Conservation (phyloP, 1,140 invertebrate species). For the Pissodes strobi region DNA sequence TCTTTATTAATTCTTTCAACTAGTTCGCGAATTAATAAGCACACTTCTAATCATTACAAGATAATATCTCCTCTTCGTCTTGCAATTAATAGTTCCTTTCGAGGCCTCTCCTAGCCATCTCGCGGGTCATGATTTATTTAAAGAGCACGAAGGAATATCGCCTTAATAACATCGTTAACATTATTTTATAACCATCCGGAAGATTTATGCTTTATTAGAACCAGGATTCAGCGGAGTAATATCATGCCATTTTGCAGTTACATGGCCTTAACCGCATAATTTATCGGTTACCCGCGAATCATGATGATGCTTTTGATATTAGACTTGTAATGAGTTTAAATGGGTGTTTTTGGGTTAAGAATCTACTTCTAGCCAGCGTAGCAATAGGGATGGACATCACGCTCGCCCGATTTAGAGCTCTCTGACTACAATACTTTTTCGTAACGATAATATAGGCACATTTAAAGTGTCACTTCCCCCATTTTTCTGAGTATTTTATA, state of each 20-base stretch:
- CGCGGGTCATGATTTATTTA: constrained; percentile 5
- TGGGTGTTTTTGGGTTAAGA: neutral
- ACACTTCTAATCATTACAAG: too few species aligned
- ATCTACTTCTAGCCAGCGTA: too few species aligned
- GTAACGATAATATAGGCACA: neutral
- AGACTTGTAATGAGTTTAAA: neutral
- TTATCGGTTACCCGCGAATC: constrained; percentile 4
- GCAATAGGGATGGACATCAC: too few species aligned
- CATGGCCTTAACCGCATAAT: constrained; percentile 7
- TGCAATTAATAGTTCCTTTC: constrained; percentile 13
- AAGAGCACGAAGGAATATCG: constrained; percentile 17
- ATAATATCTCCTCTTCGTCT: constrained; percentile 8
- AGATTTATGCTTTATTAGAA: constrained; percentile 14
- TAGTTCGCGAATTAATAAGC: too few species aligned
- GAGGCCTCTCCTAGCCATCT: constrained; percentile 11
- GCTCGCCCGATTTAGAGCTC: too few species aligned
- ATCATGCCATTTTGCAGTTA: constrained; percentile 11
- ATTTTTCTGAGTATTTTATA: too few species aligned
- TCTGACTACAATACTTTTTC: neutral
- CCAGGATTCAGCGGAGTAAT: constrained; percentile 7
- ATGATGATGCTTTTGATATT: neutral
- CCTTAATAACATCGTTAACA: constrained; percentile 23
- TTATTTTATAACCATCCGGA: constrained; percentile 15
- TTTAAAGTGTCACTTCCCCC: neutral
- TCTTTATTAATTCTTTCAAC: too few species aligned